Base-by-base conservation (phyloP, 2,797 vertebrate species). In the Hylomyscus alleni region DNA sequence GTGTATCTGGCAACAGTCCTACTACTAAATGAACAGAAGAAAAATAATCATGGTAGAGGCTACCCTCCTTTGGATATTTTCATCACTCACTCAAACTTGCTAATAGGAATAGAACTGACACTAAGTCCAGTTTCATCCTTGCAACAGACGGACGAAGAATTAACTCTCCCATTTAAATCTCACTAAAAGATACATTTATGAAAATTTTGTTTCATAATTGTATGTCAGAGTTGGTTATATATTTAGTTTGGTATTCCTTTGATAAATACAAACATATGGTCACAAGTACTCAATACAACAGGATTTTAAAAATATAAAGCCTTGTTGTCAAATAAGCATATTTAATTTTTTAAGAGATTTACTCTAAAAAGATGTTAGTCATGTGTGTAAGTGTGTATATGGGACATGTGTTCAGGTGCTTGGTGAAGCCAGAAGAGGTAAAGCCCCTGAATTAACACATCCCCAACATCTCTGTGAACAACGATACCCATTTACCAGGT, bases 231-330 rank as follows among this genome's bases (percentile, higher is more conserved):
- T 92, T 96, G 86, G 11, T 56, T 75, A 50, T 44, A n/a, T 86
- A 60, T 37, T 73, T 73, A 50, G 6, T 13, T 31, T 69, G n/a
- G 52, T 14, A 8, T 20, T 90, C 34, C 87, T 85, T 89, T 76
- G 31, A 76, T 87, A 37, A 92, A 26, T 78, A 37, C 73, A 72
- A 96, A 84, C 75, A 60, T 82, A 87, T 34, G 78, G 60, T 94
- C 82, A 87, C 37, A 60, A 92, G 54, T 22, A 90, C 17, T 90
- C 29, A 77, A 92, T 54, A 37, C 2, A 85, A 40, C 83, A 89
- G 75, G 77, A 90, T 76, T 82, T 94, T 15, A 34, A 81, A 90
- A 54, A 10, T 56, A 50, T 77, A 89, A 47, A 47, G 40, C 29
- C 72, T 60, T 40, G n/a, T 31, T 73, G 65, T 89, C 26, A 88